Evolutionary conservation across 2,797 vertebrate genomes (phyloP).

Genomic region (Dallia pectoralis): DNA sequence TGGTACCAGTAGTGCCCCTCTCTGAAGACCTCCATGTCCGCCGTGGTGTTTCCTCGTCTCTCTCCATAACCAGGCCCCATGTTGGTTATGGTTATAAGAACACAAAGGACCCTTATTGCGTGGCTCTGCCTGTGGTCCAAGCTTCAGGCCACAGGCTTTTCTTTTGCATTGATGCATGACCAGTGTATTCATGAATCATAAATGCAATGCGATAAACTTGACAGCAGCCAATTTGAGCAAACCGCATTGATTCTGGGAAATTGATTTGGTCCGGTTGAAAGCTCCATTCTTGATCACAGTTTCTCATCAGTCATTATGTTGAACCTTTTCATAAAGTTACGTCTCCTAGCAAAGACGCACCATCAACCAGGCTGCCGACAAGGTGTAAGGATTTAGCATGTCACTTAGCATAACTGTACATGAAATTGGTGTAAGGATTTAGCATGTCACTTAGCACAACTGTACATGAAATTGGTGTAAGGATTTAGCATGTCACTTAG

Average conservation of each 20-base stretch:
- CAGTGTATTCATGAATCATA: neutral
- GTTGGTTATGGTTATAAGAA: slow-evolving; percentile 6
- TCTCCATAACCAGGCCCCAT: neutral
- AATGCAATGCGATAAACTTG: neutral
- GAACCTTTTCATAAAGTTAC: neutral
- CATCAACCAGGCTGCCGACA: neutral
- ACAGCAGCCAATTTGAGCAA: slow-evolving; percentile 10
- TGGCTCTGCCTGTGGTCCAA: neutral
- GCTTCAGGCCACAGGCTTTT: neutral
- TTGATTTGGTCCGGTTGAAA: neutral
- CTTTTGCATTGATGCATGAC: neutral
- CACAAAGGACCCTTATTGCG: neutral
- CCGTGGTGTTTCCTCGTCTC: neutral
- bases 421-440: no score
- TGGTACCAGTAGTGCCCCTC: neutral
- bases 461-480: no score
- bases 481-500: no score
- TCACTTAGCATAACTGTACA: slow-evolving; percentile 2
- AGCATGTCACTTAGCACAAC: no score
- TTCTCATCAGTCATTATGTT: neutral
- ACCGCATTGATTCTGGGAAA: neutral
- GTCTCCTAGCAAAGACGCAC: neutral
- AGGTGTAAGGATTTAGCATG: neutral
- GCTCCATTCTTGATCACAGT: no score
- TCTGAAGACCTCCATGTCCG: neutral